Percentiles rank a stretch among this genome's conserved stretches.
Conservation (phyloP, 2,113 vertebrate genomes). For the Psilopogon haemacephalus region DNA sequence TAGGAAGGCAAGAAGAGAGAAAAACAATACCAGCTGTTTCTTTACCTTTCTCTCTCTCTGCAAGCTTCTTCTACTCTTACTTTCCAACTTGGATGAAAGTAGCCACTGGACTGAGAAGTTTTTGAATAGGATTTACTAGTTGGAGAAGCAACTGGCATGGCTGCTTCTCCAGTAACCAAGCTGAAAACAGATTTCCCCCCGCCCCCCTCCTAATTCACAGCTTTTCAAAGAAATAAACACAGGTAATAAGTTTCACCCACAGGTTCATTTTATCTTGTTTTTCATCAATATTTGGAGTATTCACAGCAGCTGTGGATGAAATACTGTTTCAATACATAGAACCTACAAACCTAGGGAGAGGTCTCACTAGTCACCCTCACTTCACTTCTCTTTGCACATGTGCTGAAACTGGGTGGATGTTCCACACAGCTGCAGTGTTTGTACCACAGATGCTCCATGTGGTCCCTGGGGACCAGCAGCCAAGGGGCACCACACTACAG, state of each 20-base stretch:
- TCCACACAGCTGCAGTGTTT: fast-evolving
- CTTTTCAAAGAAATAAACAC: background rate
- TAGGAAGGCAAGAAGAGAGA: background rate
- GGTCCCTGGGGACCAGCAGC: background rate
- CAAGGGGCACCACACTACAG: fast-evolving
- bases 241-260: background rate
- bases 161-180: background rate
- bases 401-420: no score
- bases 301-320: background rate
- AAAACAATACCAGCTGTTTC: background rate
- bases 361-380: background rate
- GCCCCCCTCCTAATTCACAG: background rate
- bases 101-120: background rate
- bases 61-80: background rate
- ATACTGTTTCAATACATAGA: background rate
- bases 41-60: background rate
- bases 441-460: fast-evolving
- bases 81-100: background rate
- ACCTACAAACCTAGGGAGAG: background rate
- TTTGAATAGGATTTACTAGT: background rate
- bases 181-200: background rate
- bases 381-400: fast-evolving
- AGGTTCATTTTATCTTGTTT: background rate
- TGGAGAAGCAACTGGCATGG: background rate
- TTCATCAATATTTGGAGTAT: background rate